Evolutionary conservation across 2,113 vertebrate genomes (phyloP), one percentile per base, ranked within the genome.

Genomic region (Himantopus leucocephalus): DNA sequence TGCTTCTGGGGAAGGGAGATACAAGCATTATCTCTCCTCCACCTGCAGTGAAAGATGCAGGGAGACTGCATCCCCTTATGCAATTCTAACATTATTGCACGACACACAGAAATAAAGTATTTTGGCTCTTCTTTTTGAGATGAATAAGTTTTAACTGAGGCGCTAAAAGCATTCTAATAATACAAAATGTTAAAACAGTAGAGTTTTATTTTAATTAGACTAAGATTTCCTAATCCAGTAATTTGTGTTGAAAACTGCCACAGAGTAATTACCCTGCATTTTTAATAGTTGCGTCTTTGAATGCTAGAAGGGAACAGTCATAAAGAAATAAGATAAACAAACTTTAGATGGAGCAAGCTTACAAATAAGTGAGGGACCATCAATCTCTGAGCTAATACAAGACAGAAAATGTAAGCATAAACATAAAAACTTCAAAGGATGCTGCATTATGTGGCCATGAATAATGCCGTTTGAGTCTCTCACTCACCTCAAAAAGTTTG

Each of bases 401-500:
- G 74, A 88, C 47, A 87, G 91, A 90, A 85, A 94, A 86, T 74
- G 76, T 80, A 97, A 88, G 91, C 20, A 43, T 56, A 88, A 95
- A 77, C 32, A 71, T 74, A 92, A 96, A 60, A 56, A 77, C 56
- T 91, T 94, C 81, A 89, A 93, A 90, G 55, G 34, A 48, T 93
- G 77, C 60, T 94, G 88, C 71, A 81, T 94, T 95, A 95, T 47
- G 74, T 89, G 74, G 76, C 93, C 71, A 97, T 97, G 91, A 97
- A 97, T 97, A 96, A 97, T 96, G 91, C 41, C 0, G 48, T 90
- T 75, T 86, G 90, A 96, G 85, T 90, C 85, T 94, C 66, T 71
- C 52, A 60, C 96, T 98, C 97, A 99, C 99, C 99, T 99, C 99
- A 97, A 99, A 99, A 95, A 99, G 98, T 83, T 97, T 98, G 98